These are phyloP conservation scores for Ernsta delagoae DNA, from an alignment of 2,888 invertebrate species.

Conservation along the genomic window DNA sequence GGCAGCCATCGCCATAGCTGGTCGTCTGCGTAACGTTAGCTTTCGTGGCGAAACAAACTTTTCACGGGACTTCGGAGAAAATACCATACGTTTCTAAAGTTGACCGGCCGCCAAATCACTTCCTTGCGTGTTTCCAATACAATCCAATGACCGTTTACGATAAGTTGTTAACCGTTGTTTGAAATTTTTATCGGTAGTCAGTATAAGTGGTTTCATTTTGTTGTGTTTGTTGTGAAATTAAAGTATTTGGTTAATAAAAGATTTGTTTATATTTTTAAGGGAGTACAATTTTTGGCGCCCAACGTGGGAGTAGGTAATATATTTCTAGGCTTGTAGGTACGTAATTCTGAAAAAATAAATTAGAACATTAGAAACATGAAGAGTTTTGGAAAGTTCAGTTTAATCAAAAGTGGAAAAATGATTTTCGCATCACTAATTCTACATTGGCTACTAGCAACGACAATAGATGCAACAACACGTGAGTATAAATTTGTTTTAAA, in stretches of 20 bases:
- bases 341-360: not conserved
- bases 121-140: conserved; percentile 72
- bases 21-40: conserved; percentile 53
- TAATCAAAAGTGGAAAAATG: conserved; percentile 58
- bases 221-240: conserved; percentile 7
- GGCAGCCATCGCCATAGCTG: conserved; percentile 47
- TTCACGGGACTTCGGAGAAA: conserved; percentile 74
- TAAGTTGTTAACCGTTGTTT: conserved; percentile 59
- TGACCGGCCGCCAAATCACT: conserved; percentile 68
- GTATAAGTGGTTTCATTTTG: conserved; percentile 21
- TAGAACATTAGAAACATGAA: not conserved
- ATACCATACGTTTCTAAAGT: conserved; percentile 59
- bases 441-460: conserved; percentile 71
- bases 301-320: conserved; percentile 14
- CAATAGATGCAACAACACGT: conserved; percentile 72
- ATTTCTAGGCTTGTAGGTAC: not conserved
- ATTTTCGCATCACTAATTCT: conserved; percentile 64
- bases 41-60: conserved; percentile 66
- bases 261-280: not conserved
- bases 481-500: conserved; percentile 51
- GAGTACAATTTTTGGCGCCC: conserved; percentile 16
- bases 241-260: not conserved
- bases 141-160: conserved; percentile 57
- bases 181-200: conserved; percentile 44
- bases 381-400: not conserved